A percentile compares a stretch with the other conserved stretches of the same genome.
Conservation (phyloP, 2,797 vertebrate genomes). For the Paguma larvata region DNA sequence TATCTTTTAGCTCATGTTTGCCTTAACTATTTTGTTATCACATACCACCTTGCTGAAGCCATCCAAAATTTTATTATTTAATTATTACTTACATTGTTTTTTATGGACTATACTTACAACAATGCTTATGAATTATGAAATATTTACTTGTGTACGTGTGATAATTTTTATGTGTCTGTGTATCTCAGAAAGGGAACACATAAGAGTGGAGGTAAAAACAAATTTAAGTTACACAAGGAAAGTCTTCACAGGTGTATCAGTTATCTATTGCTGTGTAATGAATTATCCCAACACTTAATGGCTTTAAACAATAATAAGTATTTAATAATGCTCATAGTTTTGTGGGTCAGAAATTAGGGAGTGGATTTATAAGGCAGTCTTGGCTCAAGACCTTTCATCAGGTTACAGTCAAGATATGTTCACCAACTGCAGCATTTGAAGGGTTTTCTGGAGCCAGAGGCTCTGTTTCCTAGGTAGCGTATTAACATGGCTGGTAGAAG, state of each 20-base stretch:
- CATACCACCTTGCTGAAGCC: not conserved
- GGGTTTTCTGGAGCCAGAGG: not conserved
- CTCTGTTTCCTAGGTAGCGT: not conserved
- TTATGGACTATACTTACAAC: not conserved
- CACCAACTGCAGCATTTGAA: not conserved
- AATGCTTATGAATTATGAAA: constrained; percentile 39
- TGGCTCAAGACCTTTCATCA: not conserved
- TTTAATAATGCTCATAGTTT: not conserved
- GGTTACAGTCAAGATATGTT: not conserved
- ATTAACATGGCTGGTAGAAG: not conserved
- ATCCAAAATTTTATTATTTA: constrained; percentile 37
- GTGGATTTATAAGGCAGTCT: not conserved
- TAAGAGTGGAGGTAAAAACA: constrained; percentile 31
- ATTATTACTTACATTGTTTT: not conserved
- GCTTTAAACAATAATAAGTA: not conserved
- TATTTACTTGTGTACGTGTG: constrained; percentile 14
- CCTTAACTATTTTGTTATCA: constrained; percentile 23
- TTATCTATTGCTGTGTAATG: constrained; percentile 54
- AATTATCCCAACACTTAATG: constrained; percentile 12
- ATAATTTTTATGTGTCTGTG: constrained; percentile 46
- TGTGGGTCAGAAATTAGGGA: not conserved
- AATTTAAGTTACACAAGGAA: not conserved
- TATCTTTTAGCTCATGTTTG: not conserved
- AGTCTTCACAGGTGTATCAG: not conserved
- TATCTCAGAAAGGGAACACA: constrained; percentile 52